Evolutionary conservation across 2,113 vertebrate genomes (phyloP), one percentile per base, ranked within the genome.

Genomic region (Urocitellus parryii): DNA sequence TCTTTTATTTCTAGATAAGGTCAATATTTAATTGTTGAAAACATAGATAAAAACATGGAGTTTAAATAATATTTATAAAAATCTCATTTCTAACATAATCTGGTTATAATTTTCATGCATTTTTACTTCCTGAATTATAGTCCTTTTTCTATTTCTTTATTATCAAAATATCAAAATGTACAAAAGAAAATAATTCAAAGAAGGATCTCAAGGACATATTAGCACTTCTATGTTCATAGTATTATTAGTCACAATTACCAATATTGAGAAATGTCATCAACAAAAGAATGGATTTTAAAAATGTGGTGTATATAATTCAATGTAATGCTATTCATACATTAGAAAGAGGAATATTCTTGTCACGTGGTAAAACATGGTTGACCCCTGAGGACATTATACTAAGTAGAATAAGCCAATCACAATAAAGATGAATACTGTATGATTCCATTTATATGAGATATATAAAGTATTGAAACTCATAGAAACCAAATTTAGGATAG

Each of bases 1-100:
- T n/a, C 42, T 93, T 97, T 78, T 90, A 76, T 94, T 91, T 84
- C 87, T 87, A 96, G 83, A 76, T 93, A 93, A 93, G 73, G 86
- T 74, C 20, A 7, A 48, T 76, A 87, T 39, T 95, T 81, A 89
- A 94, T 74, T 96, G 11, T 90, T 93, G 37, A 81, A 95, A 96
- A 94, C 63, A 93, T 34, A 67, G 95, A n/a, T 94, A 81, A 27
- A 90, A 94, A 91, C 27, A 80, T 63, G 74, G 29, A 27, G 37
- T 58, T 95, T 86, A 81, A 68, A 39, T 96, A 91, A 65, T 85
- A 56, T 80, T 85, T 85, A 92, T 79, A 90, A 94, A 91, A 96
- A 48, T 89, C 12, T 74, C 63, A 65, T 87, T 90, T 94, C 27
- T 95, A 93, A 90, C 24, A 39, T 77, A 96, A 86, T 94, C 83